A percentile compares a stretch with the other conserved stretches of the same genome.
phyloP scores from a whole-genome alignment of 1,140 invertebrate species.

The Brachionus rotundiformis region DNA sequence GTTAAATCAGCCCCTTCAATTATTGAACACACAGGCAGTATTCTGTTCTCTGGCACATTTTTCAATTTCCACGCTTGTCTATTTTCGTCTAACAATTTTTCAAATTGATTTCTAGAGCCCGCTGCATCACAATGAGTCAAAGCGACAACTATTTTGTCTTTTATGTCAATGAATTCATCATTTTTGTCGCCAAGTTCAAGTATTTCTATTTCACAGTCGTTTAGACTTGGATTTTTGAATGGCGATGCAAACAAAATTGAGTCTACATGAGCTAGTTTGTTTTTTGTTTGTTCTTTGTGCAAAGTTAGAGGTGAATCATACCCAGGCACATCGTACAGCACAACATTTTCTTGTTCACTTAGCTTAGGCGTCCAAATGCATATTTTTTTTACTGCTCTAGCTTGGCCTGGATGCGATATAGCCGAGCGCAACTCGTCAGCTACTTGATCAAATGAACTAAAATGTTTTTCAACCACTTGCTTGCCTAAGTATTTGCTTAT shows the following conservation, averaged over 20 bases:
- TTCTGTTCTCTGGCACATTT: neutral
- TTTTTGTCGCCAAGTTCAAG: neutral
- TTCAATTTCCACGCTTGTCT: neutral
- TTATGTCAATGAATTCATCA: neutral
- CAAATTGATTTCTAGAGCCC: neutral
- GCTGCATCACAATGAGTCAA: neutral
- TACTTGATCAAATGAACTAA: neutral
- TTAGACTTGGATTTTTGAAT: neutral
- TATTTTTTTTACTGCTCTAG: constrained; percentile 10
- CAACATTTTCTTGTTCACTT: neutral
- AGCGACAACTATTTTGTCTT: neutral
- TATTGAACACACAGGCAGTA: constrained; percentile 20
- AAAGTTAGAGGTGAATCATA: constrained; percentile 19
- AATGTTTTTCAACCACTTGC: neutral
- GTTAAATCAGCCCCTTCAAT: neutral
- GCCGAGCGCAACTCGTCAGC: neutral
- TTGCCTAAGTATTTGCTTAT: constrained; percentile 8
- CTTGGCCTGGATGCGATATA: constrained; percentile 12
- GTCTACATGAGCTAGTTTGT: neutral
- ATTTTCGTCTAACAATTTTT: neutral
- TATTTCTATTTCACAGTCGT: constrained; percentile 36
- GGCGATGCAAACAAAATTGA: neutral
- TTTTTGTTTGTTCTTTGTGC: constrained; percentile 24
- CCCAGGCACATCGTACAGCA: constrained; percentile 17
- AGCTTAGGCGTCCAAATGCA: neutral